A percentile compares a stretch with the other conserved stretches of the same genome.
phyloP scores from a whole-genome alignment of 23 tunicate genomes.

The Oikopleura albicans region DNA sequence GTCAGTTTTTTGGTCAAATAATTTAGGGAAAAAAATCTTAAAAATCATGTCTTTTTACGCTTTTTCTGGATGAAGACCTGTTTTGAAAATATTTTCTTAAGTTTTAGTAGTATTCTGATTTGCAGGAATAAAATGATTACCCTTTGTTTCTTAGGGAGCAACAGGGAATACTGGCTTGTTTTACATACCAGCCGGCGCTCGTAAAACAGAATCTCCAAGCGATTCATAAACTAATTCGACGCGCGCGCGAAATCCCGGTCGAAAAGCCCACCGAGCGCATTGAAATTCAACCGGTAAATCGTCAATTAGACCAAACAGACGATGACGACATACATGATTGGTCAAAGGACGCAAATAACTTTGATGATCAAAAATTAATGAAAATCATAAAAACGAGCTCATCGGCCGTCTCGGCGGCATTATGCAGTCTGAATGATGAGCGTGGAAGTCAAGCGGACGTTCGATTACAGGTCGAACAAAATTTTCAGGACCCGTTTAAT shows the following conservation, averaged over 20 bases:
- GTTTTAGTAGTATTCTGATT: no score
- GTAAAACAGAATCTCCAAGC: slow-evolving; percentile 2
- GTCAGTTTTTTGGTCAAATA: no score
- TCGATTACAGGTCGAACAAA: neutral
- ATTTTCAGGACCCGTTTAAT: neutral
- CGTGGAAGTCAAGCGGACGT: neutral
- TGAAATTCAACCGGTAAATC: neutral
- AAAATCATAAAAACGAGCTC: neutral
- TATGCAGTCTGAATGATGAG: neutral
- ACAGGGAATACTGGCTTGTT: slow-evolving; percentile 6
- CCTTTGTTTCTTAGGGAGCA: neutral
- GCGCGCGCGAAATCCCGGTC: neutral
- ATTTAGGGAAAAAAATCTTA: no score
- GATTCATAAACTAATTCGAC: neutral
- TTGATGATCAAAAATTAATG: neutral
- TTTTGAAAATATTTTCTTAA: no score
- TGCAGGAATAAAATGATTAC: no score
- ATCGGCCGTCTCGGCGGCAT: neutral
- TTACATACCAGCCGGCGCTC: neutral
- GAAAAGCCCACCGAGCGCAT: neutral
- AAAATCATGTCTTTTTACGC: no score
- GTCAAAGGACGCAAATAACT: neutral
- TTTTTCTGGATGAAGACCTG: no score
- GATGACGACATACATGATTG: neutral
- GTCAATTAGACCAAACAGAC: neutral